Percentiles rank a stretch among this genome's conserved stretches.
Conservation (phyloP, 2,113 vertebrate genomes). For the Bolborhynchus lineola region DNA sequence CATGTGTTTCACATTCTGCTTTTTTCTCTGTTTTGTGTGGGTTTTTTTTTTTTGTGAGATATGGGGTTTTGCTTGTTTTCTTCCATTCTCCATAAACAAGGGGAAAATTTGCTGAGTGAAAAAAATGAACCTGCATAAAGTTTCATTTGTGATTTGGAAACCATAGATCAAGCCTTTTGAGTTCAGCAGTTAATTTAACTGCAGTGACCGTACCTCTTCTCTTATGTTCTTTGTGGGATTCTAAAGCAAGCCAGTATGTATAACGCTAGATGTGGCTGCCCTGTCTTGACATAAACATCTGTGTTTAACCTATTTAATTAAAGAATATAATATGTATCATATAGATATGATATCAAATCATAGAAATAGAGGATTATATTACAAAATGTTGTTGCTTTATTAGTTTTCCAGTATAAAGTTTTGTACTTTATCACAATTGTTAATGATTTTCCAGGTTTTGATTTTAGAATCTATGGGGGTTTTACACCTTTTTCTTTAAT, state of each 20-base stretch:
- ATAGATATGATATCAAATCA: background rate
- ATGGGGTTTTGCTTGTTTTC: background rate
- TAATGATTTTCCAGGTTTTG: background rate
- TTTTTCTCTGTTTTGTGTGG: background rate
- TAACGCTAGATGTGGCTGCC: background rate
- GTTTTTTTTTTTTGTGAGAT: background rate
- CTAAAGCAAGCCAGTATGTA: background rate
- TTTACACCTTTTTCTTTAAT: background rate
- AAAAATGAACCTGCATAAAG: background rate
- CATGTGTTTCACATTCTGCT: background rate
- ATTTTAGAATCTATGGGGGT: background rate
- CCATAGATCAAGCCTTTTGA: background rate
- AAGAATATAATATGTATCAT: background rate
- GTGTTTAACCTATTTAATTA: background rate
- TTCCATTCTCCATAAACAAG: background rate
- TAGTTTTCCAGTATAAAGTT: background rate
- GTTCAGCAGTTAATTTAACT: background rate
- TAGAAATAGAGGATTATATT: background rate
- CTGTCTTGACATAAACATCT: background rate
- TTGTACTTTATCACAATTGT: background rate
- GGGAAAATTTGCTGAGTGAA: background rate
- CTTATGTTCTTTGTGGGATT: background rate
- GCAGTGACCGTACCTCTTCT: background rate
- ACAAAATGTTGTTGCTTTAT: background rate
- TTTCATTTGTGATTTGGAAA: background rate